Conservation (phyloP, 2,797 vertebrate genomes). For the Malurus splendens region DNA sequence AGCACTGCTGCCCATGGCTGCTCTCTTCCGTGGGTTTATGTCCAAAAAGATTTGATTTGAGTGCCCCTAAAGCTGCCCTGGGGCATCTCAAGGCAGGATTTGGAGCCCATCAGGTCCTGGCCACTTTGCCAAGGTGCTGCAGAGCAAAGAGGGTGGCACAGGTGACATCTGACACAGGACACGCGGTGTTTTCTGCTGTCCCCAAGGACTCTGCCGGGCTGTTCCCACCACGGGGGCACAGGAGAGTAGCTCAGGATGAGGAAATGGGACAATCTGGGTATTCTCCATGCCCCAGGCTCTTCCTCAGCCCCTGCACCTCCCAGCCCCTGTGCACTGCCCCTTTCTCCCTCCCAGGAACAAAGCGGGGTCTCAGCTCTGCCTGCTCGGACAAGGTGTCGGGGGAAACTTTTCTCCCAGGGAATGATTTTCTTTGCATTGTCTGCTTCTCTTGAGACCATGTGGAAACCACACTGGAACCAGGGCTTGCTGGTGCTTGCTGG, state of each 20-base stretch:
- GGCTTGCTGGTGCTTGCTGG: background rate
- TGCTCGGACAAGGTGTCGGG: accelerated
- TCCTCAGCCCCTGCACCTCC: background rate
- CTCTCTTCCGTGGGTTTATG: accelerated
- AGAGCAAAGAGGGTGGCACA: background rate
- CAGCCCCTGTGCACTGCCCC: accelerated
- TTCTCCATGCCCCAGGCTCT: background rate
- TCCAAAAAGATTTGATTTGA: background rate
- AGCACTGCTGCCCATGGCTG: background rate
- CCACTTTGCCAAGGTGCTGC: background rate
- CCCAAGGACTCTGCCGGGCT: accelerated
- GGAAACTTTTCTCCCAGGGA: background rate
- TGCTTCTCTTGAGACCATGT: accelerated
- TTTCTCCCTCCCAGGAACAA: background rate
- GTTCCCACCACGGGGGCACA: accelerated
- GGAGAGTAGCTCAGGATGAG: background rate
- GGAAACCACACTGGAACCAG: background rate
- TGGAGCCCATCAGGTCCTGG: background rate
- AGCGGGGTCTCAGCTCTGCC: background rate
- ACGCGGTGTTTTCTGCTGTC: accelerated
- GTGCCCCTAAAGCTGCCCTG: background rate
- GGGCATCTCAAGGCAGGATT: background rate
- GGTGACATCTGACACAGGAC: background rate
- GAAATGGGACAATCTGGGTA: too few relatives aligned
- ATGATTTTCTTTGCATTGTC: background rate